Evolutionary conservation across 2,797 vertebrate genomes (phyloP), one percentile per base, ranked within the genome.

Genomic region (Typhlichthys eigenmanni): DNA sequence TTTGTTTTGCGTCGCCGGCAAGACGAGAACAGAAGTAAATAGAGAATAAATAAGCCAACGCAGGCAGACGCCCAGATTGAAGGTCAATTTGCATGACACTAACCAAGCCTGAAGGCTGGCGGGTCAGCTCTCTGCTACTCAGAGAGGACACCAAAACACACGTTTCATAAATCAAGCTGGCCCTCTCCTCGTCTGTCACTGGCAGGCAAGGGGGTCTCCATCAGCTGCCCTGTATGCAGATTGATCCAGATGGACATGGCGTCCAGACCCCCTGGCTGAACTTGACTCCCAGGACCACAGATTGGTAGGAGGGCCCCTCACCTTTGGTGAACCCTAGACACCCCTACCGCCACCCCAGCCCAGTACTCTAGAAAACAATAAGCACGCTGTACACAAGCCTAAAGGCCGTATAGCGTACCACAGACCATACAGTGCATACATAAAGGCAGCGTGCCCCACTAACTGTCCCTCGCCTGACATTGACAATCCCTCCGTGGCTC

Each of bases 241-340:
- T 87, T 87, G 69, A 82, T 89, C 89, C 90, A 93, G 92, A 92
- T 92, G 90, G 91, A 90, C 82, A 75, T 75, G 76, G 64, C 65
- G 69, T 88, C 85, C 65, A 85, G 88, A 90, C 85, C 89, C 82
- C 70, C 66, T 84, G 84, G 83, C 81, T 94, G 92, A 93, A 94
- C 92, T 93, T 93, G 92, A 93, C 91, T 91, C 88, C 75, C 76
- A 83, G 77, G 70, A 80, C 76, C 86, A 79, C 91, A 92, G 89
- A 92, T 90, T 89, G 89, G 82, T 80, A 74, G 82, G 82, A 83
- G 85, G 81, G 78, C 70, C 89, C 79, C 70, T 89, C 85, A 92
- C 87, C 90, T 88, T 81, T 78, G 70, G 68, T 90, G 87, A 92
- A 90, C 90, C 80, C 75, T 81, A 75, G 73, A 78, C 78, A 68